These are phyloP conservation scores for Bothrops jararaca DNA, from an alignment of 2,113 vertebrate species.

Conservation along the genomic window DNA sequence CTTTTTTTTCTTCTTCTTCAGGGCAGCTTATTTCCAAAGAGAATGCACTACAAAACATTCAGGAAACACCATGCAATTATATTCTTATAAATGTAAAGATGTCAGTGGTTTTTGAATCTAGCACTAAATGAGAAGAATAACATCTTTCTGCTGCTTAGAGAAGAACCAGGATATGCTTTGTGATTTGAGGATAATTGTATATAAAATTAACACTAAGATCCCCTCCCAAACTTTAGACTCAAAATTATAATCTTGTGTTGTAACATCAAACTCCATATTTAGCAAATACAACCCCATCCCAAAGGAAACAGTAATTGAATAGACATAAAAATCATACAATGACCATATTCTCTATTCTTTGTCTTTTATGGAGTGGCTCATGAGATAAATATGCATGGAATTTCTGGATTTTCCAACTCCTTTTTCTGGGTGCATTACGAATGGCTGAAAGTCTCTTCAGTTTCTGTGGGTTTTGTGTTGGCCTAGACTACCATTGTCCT, in stretches of 20 bases:
- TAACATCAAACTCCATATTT: constrained; percentile 37
- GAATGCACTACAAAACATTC: background rate
- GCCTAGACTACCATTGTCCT: constrained; percentile 42
- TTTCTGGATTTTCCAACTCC: constrained; percentile 52
- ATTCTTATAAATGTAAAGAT: background rate
- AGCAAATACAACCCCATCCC: constrained; percentile 15
- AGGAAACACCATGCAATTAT: background rate
- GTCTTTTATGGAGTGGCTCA: constrained; percentile 55
- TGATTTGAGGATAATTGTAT: background rate
- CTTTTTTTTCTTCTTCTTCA: background rate
- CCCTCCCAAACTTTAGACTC: background rate
- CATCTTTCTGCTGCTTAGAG: background rate
- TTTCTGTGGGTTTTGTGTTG: constrained; percentile 18
- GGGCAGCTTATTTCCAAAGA: background rate
- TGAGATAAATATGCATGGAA: constrained; percentile 57
- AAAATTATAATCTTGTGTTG: constrained; percentile 20
- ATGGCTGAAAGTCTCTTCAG: constrained; percentile 4
- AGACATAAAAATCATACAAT: constrained; percentile 37
- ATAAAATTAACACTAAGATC: background rate
- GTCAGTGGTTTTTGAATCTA: background rate
- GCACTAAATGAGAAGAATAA: background rate
- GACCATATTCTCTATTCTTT: constrained; percentile 47
- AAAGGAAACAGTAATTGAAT: constrained; percentile 56
- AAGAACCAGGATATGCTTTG: background rate
- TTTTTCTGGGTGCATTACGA: background rate